These are phyloP conservation scores for Nannoperca australis DNA, from an alignment of 2,797 vertebrate species.

Conservation along the genomic window DNA sequence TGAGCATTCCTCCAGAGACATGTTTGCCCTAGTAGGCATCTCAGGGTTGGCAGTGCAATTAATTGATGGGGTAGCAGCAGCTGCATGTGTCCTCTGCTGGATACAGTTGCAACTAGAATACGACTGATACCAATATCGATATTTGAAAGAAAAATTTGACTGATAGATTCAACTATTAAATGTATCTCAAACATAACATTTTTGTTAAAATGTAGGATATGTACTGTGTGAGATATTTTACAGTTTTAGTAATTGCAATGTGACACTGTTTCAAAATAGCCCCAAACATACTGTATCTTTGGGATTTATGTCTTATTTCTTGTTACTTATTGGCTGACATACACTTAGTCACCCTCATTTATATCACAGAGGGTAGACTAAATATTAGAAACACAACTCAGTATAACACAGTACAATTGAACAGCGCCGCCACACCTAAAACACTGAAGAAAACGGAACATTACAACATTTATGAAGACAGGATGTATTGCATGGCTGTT, in stretches of 20 bases:
- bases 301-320: not conserved
- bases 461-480: not conserved
- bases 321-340: too few relatives aligned
- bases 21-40: conserved; percentile 34
- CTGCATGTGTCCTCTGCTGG: conserved; percentile 30
- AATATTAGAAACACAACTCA: not conserved
- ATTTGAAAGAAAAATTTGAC: not conserved
- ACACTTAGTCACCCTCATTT: not conserved
- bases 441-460: not conserved
- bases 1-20: conserved; percentile 48
- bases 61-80: conserved; percentile 31
- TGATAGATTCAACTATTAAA: not conserved
- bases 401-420: not conserved
- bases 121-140: not conserved
- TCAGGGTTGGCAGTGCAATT: conserved; percentile 28
- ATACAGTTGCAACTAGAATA: not conserved
- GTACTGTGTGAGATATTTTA: not conserved
- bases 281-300: not conserved
- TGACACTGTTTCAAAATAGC: not conserved
- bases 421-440: not conserved
- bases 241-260: not conserved
- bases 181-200: not conserved
- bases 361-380: not conserved
- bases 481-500: not conserved
- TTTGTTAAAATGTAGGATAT: not conserved